Conservation (phyloP, 2,113 vertebrate species). For the Patagioenas fasciata region DNA sequence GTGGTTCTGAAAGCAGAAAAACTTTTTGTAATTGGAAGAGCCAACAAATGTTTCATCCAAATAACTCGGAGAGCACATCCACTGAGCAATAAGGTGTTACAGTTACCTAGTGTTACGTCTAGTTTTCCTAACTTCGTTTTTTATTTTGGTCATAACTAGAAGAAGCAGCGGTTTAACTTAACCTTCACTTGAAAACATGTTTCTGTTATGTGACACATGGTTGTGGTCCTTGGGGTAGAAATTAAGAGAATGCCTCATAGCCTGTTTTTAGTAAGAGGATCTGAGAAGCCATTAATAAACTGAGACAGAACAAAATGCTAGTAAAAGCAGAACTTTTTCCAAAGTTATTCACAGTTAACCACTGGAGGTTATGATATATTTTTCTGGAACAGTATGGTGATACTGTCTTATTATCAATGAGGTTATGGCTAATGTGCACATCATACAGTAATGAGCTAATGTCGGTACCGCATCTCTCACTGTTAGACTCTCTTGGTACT, state of each 20-base stretch:
- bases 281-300: neutral
- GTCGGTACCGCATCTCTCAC: neutral
- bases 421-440: neutral
- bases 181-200: neutral
- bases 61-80: neutral
- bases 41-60: neutral
- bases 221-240: neutral
- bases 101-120: neutral
- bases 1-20: neutral
- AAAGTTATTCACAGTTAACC: neutral
- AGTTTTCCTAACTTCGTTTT: neutral
- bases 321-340: neutral
- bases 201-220: neutral
- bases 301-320: neutral
- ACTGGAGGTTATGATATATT: neutral
- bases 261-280: neutral
- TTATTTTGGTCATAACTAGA: neutral
- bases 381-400: neutral
- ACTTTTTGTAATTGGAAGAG: neutral
- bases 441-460: neutral
- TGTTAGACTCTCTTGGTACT: neutral
- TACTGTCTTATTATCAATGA: neutral
- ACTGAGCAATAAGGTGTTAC: neutral
- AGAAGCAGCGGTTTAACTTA: neutral
- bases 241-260: neutral